Conservation (phyloP, 2,797 vertebrate species). For the Alca torda region DNA sequence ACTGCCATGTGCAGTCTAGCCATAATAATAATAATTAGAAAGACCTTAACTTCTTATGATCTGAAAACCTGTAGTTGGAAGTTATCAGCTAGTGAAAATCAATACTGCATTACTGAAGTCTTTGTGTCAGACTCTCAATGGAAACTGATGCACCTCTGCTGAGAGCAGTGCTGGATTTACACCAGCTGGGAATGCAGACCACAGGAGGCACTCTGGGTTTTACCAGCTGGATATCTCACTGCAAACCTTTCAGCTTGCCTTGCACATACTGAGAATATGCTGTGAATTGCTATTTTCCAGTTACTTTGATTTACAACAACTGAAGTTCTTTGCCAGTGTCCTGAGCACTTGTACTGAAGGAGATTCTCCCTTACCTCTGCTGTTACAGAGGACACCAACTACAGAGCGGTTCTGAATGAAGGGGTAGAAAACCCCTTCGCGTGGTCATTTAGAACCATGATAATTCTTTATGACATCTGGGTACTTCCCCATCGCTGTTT, state of each 20-base stretch:
- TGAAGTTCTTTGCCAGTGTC: not conserved
- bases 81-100: not conserved
- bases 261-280: not conserved
- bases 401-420: not conserved
- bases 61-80: not conserved
- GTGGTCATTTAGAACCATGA: not conserved
- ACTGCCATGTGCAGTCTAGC: not conserved
- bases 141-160: not conserved
- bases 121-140: not conserved
- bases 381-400: not conserved
- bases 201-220: not conserved
- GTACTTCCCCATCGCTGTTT: not conserved
- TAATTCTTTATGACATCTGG: not conserved
- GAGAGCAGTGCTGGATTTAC: not conserved
- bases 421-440: not conserved
- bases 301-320: not conserved
- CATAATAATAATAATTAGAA: not conserved
- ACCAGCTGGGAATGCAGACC: not conserved
- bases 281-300: not conserved
- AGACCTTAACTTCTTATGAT: not conserved
- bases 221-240: not conserved
- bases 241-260: not conserved
- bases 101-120: not conserved
- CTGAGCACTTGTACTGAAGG: not conserved
- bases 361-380: not conserved